Percentiles rank a stretch among this genome's conserved stretches.
Conservation (phyloP, 2,797 vertebrate species). For the Helostoma temminkii region DNA sequence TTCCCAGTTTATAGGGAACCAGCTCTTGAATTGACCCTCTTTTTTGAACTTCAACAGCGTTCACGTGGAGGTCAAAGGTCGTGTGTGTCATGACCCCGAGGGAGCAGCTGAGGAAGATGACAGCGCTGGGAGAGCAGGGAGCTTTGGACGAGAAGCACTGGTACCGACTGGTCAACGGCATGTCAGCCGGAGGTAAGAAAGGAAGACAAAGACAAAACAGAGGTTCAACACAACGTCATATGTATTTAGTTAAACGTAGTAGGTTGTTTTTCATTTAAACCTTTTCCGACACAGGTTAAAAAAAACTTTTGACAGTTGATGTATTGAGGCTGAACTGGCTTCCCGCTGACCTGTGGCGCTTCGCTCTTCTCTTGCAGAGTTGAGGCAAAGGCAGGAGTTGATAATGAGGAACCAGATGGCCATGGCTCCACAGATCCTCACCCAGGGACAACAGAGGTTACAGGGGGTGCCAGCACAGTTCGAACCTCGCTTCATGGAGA, state of each 20-base stretch:
- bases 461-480: constrained; percentile 88
- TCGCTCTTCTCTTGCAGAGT: constrained; percentile 81
- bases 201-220: not conserved
- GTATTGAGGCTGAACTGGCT: constrained; percentile 8
- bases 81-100: constrained; percentile 88
- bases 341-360: constrained; percentile 14
- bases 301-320: constrained; percentile 34
- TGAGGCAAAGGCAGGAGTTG: constrained; percentile 91
- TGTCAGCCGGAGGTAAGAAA: constrained; percentile 90
- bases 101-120: constrained; percentile 91
- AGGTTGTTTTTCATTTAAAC: not conserved
- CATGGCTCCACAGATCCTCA: constrained; percentile 89
- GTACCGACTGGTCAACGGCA: constrained; percentile 88
- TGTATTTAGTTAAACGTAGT: not conserved
- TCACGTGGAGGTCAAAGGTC: constrained; percentile 50
- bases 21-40: not conserved
- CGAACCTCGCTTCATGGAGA: constrained; percentile 90
- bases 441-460: constrained; percentile 89
- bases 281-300: not conserved
- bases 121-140: constrained; percentile 87
- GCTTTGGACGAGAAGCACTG: constrained; percentile 91
- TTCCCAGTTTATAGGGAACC: not conserved
- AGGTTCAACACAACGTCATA: not conserved
- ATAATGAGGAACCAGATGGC: constrained; percentile 94
- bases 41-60: constrained; percentile 26